Conservation (phyloP, 1,140 invertebrate species). For the Saccostrea cuccullata region DNA sequence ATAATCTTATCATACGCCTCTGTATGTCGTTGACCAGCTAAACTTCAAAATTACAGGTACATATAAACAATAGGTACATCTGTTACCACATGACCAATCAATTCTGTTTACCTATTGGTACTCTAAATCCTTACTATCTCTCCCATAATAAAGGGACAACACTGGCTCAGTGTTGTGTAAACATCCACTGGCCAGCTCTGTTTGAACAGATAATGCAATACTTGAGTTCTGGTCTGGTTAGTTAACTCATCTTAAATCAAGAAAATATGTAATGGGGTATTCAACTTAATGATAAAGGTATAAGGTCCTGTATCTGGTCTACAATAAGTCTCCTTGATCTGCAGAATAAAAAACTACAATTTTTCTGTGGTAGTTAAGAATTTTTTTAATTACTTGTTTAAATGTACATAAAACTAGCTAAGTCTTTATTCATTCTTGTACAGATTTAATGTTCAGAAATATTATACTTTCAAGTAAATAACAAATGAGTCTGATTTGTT, state of each 20-base stretch:
- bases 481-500: too few relatives aligned
- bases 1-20: too few relatives aligned
- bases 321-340: not conserved
- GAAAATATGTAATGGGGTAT: not conserved
- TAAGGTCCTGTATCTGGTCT: not conserved
- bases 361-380: too few relatives aligned
- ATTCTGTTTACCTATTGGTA: not conserved
- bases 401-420: too few relatives aligned
- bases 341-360: too few relatives aligned
- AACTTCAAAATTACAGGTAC: too few relatives aligned
- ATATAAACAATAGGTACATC: too few relatives aligned
- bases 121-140: not conserved
- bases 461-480: too few relatives aligned
- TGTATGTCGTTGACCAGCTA: not conserved
- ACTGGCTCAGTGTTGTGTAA: too few relatives aligned
- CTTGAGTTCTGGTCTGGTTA: not conserved
- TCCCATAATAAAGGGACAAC: not conserved
- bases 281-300: not conserved
- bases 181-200: not conserved
- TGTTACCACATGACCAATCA: not conserved
- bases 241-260: not conserved
- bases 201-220: not conserved
- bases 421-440: too few relatives aligned
- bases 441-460: too few relatives aligned
- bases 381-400: too few relatives aligned